A percentile compares a stretch with the other conserved stretches of the same genome.
These are phyloP conservation scores for Brachionus plicatilis DNA, from an alignment of 1,140 invertebrate species.

Conservation along the genomic window DNA sequence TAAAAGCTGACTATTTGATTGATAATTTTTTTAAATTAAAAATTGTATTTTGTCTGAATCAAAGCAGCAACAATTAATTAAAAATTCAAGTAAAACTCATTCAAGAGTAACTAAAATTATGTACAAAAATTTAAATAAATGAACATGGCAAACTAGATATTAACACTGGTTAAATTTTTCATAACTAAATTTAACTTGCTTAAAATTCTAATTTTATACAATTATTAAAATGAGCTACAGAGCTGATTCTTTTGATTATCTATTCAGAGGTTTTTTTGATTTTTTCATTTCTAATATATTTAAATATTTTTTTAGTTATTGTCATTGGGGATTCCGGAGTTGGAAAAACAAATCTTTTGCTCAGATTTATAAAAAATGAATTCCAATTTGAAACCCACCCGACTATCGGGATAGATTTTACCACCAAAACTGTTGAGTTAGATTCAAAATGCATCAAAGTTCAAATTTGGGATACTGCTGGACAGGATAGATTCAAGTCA, in stretches of 20 bases:
- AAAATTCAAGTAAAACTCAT: neutral
- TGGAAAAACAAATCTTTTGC: slow-evolving; percentile 97
- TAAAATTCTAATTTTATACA: neutral
- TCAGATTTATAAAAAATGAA: slow-evolving; percentile 98
- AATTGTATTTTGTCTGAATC: neutral
- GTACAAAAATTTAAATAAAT: neutral
- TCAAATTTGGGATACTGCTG: slow-evolving; percentile 77
- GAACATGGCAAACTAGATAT: neutral
- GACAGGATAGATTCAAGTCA: slow-evolving; percentile 81
- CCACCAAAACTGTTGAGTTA: slow-evolving; percentile 65
- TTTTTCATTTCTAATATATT: neutral
- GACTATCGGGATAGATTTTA: slow-evolving; percentile 99
- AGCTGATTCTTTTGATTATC: neutral
- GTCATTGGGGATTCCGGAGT: slow-evolving; percentile 99
- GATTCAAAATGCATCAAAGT: slow-evolving; percentile 67
- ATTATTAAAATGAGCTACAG: neutral
- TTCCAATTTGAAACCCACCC: slow-evolving; percentile 99
- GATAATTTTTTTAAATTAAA: neutral
- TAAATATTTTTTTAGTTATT: slow-evolving; percentile 70
- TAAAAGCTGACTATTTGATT: neutral
- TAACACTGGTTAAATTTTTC: neutral
- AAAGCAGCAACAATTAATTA: neutral
- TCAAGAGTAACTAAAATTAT: neutral
- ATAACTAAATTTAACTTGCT: neutral
- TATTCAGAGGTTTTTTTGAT: neutral